Percentiles rank a stretch among this genome's conserved stretches.
phyloP scores from a whole-genome alignment of 2,113 vertebrate species.

The Pristiophorus japonicus region DNA sequence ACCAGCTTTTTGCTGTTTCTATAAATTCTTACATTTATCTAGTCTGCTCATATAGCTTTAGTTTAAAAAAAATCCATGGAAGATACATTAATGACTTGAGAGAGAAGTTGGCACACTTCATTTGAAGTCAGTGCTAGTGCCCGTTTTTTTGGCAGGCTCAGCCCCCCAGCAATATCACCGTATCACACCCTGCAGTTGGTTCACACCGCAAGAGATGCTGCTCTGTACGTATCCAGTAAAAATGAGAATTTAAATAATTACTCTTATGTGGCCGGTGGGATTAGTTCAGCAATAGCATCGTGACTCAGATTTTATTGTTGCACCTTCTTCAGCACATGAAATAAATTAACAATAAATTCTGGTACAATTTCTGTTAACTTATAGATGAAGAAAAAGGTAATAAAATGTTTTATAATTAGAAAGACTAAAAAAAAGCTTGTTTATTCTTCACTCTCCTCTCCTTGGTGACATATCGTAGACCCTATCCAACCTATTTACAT shows the following conservation, averaged over 20 bases:
- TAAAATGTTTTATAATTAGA: background rate
- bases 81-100: too few relatives aligned
- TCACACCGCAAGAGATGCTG: background rate
- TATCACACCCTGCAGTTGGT: background rate
- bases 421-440: background rate
- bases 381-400: background rate
- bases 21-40: background rate
- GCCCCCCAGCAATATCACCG: too few relatives aligned
- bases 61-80: background rate
- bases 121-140: background rate
- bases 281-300: background rate
- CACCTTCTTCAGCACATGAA: background rate
- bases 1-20: background rate
- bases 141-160: background rate
- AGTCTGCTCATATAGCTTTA: background rate
- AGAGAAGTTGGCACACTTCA: background rate
- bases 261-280: background rate
- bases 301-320: background rate
- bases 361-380: background rate
- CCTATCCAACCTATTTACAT: background rate
- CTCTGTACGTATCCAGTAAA: background rate
- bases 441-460: background rate
- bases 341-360: background rate
- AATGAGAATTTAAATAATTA: background rate
- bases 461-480: background rate